phyloP scores from a whole-genome alignment of 2,113 vertebrate species.

The Spheniscus mendiculus region DNA sequence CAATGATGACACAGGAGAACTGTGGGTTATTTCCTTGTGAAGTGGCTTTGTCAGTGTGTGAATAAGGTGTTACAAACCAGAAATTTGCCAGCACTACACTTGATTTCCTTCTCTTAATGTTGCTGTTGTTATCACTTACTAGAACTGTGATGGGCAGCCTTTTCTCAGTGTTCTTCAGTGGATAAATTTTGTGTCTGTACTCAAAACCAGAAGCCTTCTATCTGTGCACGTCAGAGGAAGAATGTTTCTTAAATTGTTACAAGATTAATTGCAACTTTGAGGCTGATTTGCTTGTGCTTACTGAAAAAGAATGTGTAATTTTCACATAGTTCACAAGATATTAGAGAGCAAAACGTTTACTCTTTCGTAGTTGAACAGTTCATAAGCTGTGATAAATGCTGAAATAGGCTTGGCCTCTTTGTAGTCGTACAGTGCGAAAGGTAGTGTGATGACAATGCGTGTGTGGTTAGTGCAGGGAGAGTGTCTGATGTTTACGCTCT shows the following conservation, averaged over 20 bases:
- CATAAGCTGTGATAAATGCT: not conserved
- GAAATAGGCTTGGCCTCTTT: not conserved
- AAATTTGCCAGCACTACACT: not conserved
- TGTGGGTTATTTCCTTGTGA: not conserved
- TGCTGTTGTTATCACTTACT: rapidly evolving
- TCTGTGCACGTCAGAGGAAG: not conserved
- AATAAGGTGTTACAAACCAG: not conserved
- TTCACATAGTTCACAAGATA: rapidly evolving
- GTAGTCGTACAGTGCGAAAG: not conserved
- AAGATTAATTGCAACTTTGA: not conserved
- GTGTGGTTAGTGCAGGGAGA: not conserved
- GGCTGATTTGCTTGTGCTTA: not conserved
- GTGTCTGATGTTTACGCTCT: not conserved
- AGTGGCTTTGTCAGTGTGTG: not conserved
- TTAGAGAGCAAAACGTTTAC: not conserved
- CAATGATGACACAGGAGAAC: not conserved
- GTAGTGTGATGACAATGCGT: not conserved
- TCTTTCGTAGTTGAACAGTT: not conserved
- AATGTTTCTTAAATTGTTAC: not conserved
- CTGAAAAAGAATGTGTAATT: not conserved
- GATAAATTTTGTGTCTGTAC: too few relatives aligned
- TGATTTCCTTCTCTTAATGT: not conserved
- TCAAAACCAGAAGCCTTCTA: not conserved
- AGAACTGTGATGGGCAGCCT: not conserved
- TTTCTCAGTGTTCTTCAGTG: not conserved